Percentiles rank a stretch among this genome's conserved stretches.
Conservation (phyloP, 2,113 vertebrate species). For the Zosterops japonicus region DNA sequence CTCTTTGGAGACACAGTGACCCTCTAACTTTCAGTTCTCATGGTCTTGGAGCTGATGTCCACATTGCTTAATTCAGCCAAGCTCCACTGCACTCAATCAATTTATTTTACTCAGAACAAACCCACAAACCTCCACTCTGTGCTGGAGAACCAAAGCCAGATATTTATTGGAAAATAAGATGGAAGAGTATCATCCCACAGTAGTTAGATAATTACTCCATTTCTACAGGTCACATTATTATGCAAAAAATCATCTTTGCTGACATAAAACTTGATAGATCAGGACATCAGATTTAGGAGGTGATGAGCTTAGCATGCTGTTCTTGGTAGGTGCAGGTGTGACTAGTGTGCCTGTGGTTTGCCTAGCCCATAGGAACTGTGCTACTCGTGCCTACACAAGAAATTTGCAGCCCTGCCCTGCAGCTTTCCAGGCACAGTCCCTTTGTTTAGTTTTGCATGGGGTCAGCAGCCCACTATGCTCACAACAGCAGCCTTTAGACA, state of each 20-base stretch:
- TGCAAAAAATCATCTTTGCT: constrained; percentile 37
- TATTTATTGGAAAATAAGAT: neutral
- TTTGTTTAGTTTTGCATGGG: neutral
- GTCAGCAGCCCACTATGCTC: neutral
- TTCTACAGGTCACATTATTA: constrained; percentile 31
- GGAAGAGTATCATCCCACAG: neutral
- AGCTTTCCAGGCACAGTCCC: neutral
- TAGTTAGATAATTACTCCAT: neutral
- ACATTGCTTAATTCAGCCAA: neutral
- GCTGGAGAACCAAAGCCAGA: neutral
- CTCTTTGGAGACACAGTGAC: neutral
- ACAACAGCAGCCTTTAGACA: neutral
- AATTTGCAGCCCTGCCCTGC: neutral
- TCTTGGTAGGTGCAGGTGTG: neutral
- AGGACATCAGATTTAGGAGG: constrained; percentile 19
- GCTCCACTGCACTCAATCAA: neutral
- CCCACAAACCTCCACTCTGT: neutral
- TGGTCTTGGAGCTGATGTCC: neutral
- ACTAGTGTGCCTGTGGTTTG: neutral
- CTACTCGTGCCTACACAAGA: neutral
- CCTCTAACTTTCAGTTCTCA: neutral
- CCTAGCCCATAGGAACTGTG: neutral
- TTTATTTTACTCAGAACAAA: neutral
- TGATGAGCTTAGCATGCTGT: neutral
- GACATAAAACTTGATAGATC: constrained; percentile 28